Conservation (phyloP, 2,797 vertebrate genomes). For the Menidia menidia region DNA sequence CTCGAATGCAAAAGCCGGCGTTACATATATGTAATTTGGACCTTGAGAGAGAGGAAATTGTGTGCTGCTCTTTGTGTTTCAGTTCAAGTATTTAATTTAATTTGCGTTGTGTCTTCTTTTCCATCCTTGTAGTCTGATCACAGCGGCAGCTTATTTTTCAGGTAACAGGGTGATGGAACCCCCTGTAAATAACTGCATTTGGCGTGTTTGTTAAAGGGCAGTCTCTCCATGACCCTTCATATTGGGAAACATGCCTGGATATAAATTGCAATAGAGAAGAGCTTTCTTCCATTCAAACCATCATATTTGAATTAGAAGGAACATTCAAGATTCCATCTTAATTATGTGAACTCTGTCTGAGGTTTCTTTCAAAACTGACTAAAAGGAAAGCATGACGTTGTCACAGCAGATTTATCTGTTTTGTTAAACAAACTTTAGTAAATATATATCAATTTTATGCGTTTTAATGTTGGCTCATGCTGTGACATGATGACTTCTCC, state of each 20-base stretch:
- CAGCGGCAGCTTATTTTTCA: constrained; percentile 51
- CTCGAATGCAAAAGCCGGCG: too few relatives aligned
- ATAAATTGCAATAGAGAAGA: constrained; percentile 1
- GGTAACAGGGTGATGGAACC: constrained; percentile 70
- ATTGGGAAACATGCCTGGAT: background rate
- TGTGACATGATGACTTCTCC: constrained; percentile 69
- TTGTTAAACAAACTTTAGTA: constrained; percentile 65
- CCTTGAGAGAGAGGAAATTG: background rate
- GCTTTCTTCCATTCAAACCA: constrained; percentile 6
- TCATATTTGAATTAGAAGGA: constrained; percentile 15
- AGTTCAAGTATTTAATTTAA: background rate
- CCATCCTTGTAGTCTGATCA: constrained; percentile 65
- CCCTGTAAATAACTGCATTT: constrained; percentile 20
- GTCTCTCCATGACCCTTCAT: constrained; percentile 21
- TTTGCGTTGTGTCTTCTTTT: constrained; percentile 35
- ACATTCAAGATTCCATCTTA: constrained; percentile 4
- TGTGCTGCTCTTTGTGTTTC: background rate
- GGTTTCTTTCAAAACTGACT: constrained; percentile 30
- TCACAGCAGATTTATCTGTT: constrained; percentile 52
- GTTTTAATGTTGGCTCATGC: constrained; percentile 63
- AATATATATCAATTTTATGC: constrained; percentile 69
- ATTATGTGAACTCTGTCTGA: background rate
- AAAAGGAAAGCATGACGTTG: constrained; percentile 15
- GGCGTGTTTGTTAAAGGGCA: constrained; percentile 8
- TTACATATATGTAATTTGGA: background rate